Conservation (phyloP, 2,888 invertebrate species). For the Anthoptus insignis region DNA sequence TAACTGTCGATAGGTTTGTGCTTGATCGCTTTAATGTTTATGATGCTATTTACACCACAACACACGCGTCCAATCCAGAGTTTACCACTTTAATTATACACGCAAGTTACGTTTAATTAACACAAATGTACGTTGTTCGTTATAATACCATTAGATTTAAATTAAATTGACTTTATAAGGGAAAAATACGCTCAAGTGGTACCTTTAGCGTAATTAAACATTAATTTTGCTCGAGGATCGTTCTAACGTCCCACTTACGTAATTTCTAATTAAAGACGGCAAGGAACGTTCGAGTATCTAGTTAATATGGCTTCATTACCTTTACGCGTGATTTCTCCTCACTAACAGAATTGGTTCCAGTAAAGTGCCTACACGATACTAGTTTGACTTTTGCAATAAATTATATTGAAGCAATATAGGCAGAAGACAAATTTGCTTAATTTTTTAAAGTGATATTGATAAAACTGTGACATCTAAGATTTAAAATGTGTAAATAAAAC, state of each 20-base stretch:
- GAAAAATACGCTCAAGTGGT: conserved; percentile 27
- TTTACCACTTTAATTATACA: background rate
- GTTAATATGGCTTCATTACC: conserved; percentile 22
- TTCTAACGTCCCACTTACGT: conserved; percentile 29
- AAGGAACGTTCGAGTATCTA: conserved; percentile 13
- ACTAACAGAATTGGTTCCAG: conserved; percentile 6
- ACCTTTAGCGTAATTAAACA: conserved; percentile 34
- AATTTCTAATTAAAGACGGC: conserved; percentile 34
- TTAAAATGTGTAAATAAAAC: too few relatives aligned
- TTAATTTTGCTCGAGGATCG: conserved; percentile 33
- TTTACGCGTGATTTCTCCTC: conserved; percentile 16
- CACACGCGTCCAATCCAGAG: background rate
- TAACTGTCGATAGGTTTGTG: too few relatives aligned
- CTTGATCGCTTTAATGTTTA: too few relatives aligned
- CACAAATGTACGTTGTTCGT: background rate
- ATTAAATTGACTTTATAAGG: conserved; percentile 19
- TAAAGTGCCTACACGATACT: too few relatives aligned
- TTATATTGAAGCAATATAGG: too few relatives aligned
- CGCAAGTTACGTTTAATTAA: background rate
- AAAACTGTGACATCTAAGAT: too few relatives aligned
- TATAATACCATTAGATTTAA: conserved; percentile 21
- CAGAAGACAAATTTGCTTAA: too few relatives aligned
- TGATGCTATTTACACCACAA: too few relatives aligned
- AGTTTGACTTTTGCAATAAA: too few relatives aligned
- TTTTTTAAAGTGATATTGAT: too few relatives aligned